Evolutionary conservation across 2,888 invertebrate genomes (phyloP), one percentile per base, ranked within the genome.

Genomic region (Cephus runcator): DNA sequence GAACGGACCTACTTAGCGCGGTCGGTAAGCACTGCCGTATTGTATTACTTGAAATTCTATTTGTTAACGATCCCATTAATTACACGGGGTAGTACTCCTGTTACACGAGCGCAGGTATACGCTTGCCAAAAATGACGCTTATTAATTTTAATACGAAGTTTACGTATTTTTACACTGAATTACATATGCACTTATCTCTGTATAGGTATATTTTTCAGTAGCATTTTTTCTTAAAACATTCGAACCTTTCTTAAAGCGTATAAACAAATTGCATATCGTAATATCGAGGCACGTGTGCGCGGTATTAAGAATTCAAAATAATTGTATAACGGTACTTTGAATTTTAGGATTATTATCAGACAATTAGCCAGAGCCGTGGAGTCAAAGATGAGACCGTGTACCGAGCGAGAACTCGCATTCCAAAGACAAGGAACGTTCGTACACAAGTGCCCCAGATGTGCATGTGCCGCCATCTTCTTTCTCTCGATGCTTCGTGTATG

Each of bases 1-100:
- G 73, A 79, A 76, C 76, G 79, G 76, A 82, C 79, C 80, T 83
- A 81, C 77, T 82, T 80, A 69, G 75, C 23, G 23, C 56, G 56
- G 56, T 56, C 56, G 9, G 56, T 56, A 23, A 56, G 23, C 56
- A 56, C 23, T 56, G 56, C 56, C 23, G 23, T 56, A 56, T 56
- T 56, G 23, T 23, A 56, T 56, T 56, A 23, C 15, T 23, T 23
- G 56, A 56, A 56, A 56, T 56, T 56, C 15, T 56, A 56, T 56
- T 56, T 56, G 23, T 56, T 56, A 56, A 56, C 23, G 56, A 56
- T 23, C 9, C 23, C 56, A 56, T 56, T 56, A 23, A 56, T 56
- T 56, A 23, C 9, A 56, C 56, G 56, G 56, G 56, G 56, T 15
- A 40, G 15, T 40, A 40, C 15, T 15, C 40, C 40, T 6, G 40